phyloP scores from a whole-genome alignment of 2,888 invertebrate genomes.

The Catocala nupta region DNA sequence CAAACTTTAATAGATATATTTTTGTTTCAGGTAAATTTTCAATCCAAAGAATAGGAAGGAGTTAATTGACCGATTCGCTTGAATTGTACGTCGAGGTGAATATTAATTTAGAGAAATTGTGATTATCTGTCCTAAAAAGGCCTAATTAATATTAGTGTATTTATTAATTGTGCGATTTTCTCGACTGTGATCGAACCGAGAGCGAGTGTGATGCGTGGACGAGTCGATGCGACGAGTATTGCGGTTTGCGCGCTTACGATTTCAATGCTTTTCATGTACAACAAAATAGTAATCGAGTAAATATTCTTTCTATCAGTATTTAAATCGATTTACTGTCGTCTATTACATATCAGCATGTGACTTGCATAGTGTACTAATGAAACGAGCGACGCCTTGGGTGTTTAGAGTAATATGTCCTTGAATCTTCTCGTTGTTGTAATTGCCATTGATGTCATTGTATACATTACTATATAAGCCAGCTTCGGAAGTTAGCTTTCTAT shows the following conservation, averaged over 20 bases:
- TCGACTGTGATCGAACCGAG: slow-evolving; percentile 79
- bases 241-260: slow-evolving; percentile 65
- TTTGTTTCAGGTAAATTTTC: slow-evolving; percentile 62
- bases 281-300: slow-evolving; percentile 56
- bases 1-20: background rate
- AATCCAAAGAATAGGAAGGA: slow-evolving; percentile 78
- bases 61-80: slow-evolving; percentile 57
- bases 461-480: slow-evolving; percentile 67
- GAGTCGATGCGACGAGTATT: slow-evolving; percentile 46
- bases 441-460: slow-evolving; percentile 73
- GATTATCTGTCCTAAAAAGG: slow-evolving; percentile 86
- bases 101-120: slow-evolving; percentile 79
- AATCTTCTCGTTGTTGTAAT: slow-evolving; percentile 75
- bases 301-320: slow-evolving; percentile 80
- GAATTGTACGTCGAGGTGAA: slow-evolving; percentile 68
- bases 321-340: slow-evolving; percentile 78
- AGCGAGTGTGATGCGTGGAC: slow-evolving; percentile 61
- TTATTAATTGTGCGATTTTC: slow-evolving; percentile 78
- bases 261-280: slow-evolving; percentile 72
- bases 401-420: slow-evolving; percentile 66
- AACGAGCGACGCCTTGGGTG: slow-evolving; percentile 72
- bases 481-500: slow-evolving; percentile 75
- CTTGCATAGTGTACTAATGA: slow-evolving; percentile 78
- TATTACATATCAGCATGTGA: slow-evolving; percentile 86
- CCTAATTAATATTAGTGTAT: slow-evolving; percentile 86